phyloP scores from a whole-genome alignment of 2,113 vertebrate genomes.

The Rhinichthys klamathensis region DNA sequence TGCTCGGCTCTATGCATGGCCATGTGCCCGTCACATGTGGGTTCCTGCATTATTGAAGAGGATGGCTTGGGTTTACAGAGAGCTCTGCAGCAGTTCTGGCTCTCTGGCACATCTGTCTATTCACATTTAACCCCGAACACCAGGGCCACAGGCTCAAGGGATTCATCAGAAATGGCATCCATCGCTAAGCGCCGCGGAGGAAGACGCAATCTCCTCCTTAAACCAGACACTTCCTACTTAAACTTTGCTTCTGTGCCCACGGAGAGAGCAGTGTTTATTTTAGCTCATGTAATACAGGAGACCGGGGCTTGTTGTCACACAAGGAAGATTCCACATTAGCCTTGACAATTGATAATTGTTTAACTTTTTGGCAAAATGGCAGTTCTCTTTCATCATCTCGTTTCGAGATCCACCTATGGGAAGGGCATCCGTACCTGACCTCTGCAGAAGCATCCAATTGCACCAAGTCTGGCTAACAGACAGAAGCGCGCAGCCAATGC shows the following conservation, averaged over 20 bases:
- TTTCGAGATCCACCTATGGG: no score
- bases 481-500: no score
- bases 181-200: constrained; percentile 31
- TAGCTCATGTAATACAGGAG: neutral
- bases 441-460: no score
- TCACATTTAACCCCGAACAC: constrained; percentile 59
- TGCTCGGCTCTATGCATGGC: constrained; percentile 48
- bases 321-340: neutral
- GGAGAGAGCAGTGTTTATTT: neutral
- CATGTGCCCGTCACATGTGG: constrained; percentile 49
- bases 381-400: no score
- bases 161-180: constrained; percentile 37
- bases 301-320: neutral
- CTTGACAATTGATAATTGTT: no score
- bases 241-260: neutral
- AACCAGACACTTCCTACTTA: neutral
- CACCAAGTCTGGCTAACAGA: no score
- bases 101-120: constrained; percentile 48
- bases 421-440: no score
- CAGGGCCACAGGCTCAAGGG: constrained; percentile 23
- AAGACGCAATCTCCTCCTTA: neutral
- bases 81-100: constrained; percentile 47
- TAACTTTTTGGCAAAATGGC: no score
- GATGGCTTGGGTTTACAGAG: constrained; percentile 48
- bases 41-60: constrained; percentile 57